Base-by-base conservation (phyloP, 2,113 vertebrate species). In the Zingel zingel region DNA sequence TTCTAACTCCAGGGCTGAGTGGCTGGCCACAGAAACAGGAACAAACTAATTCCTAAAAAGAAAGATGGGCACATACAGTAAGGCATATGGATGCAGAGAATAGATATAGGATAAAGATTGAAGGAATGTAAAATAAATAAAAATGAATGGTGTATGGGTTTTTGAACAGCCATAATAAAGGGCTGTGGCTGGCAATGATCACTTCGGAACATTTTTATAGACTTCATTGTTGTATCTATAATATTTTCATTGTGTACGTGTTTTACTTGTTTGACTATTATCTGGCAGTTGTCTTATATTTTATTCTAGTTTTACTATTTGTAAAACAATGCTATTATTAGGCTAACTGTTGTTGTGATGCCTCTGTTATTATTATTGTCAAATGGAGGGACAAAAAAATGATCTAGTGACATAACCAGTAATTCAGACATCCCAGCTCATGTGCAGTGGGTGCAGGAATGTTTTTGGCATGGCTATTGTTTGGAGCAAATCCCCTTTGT, bases 401-500 rank as follows among this genome's bases (percentile, higher is more conserved):
- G 4, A 80, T 11, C 15, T 21, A 16, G 39, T 75, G 82, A 79
- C 61, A 78, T 79, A 77, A 81, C 74, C 70, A 72, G 77, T n/a
- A 71, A 76, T 77, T 86, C 80, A 84, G 21, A 67, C 30, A 66
- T 64, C 21, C 33, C 9, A 15, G 77, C 53, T 86, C 79, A 66
- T 64, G 57, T 36, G 65, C 63, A 69, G 30, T 67, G 58, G 77
- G 63, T 47, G 18, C 33, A 70, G 53, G 67, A 39, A 77, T 73
- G 61, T 75, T 75, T 84, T 63, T 81, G 33, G 61, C 69, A 73
- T 57, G 54, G 69, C 48, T 43, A 57, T 72, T 53, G 47, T 90
- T 89, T 70, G 30, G 47, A 74, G 77, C 36, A 81, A 88, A 84
- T 72, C 66, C 48, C 61, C 45, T 91, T 90, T 90, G 81, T 92